Percentiles rank a stretch among this genome's conserved stretches.
Evolutionary conservation across 2,888 invertebrate genomes (phyloP).

Genomic region (Nipponacmea schrenckii): DNA sequence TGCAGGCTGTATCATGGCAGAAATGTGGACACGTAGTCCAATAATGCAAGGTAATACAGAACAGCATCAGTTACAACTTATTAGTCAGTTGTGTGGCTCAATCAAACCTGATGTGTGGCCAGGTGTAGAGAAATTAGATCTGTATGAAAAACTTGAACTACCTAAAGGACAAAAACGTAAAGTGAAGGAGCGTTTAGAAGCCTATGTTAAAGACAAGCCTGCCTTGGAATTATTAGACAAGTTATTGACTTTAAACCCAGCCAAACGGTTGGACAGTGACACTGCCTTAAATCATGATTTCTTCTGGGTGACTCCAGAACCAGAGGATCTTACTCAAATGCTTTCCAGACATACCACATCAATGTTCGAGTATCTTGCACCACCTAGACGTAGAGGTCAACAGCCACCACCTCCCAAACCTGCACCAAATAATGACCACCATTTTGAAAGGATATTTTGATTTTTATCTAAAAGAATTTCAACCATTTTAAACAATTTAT

Average conservation of each 20-base stretch:
- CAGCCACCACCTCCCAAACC: slow-evolving; percentile 21
- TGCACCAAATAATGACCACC: slow-evolving; percentile 58
- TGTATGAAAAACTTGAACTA: slow-evolving; percentile 74
- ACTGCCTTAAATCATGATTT: slow-evolving; percentile 96
- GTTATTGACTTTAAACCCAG: slow-evolving; percentile 89
- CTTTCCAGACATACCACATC: slow-evolving; percentile 88
- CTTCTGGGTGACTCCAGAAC: slow-evolving; percentile 98
- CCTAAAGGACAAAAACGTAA: slow-evolving; percentile 63
- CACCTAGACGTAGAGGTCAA: slow-evolving; percentile 74
- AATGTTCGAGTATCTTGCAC: slow-evolving; percentile 93
- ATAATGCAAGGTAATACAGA: slow-evolving; percentile 87
- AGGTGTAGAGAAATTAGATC: slow-evolving; percentile 87
- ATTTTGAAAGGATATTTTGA: slow-evolving; percentile 64
- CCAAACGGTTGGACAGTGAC: slow-evolving; percentile 87
- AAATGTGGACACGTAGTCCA: slow-evolving; percentile 94
- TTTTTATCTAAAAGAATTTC: too few relatives aligned
- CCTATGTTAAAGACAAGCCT: slow-evolving; percentile 89
- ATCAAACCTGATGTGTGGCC: slow-evolving; percentile 91
- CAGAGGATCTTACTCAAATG: slow-evolving; percentile 78
- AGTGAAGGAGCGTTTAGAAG: slow-evolving; percentile 74
- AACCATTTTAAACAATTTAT: too few relatives aligned
- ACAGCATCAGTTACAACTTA: slow-evolving; percentile 92
- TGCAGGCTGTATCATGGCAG: slow-evolving; percentile 99
- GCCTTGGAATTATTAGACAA: slow-evolving; percentile 94
- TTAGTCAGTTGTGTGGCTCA: slow-evolving; percentile 95